Percentiles rank a stretch among this genome's conserved stretches.
Conservation (phyloP, 1,140 invertebrate species). For the Ceratina australensis region DNA sequence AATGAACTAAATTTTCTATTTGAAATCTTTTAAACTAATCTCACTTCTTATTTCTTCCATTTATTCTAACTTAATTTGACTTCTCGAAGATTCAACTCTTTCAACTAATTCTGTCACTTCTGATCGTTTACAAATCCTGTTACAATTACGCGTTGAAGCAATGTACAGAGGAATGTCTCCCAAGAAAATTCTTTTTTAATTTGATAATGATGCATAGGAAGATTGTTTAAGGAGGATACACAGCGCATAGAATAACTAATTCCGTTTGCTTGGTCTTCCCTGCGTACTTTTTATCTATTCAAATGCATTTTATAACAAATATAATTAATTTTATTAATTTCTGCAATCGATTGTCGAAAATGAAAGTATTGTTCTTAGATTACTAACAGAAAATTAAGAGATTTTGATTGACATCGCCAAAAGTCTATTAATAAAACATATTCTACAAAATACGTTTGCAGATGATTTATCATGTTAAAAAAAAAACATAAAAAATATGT, state of each 20-base stretch:
- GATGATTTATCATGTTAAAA: background rate
- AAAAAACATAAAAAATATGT: background rate
- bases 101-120: background rate
- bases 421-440: background rate
- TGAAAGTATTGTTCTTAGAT: background rate
- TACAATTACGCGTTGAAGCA: constrained; percentile 31
- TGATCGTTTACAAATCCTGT: constrained; percentile 19
- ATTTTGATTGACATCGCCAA: background rate
- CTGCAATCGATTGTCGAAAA: background rate
- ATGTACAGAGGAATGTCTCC: constrained; percentile 45
- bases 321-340: background rate
- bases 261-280: background rate
- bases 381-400: background rate
- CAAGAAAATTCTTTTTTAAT: constrained; percentile 33
- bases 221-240: constrained; percentile 36
- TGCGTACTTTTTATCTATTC: background rate
- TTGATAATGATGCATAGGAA: constrained; percentile 37
- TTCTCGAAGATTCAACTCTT: too few species aligned
- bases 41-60: too few species aligned
- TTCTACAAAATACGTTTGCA: background rate
- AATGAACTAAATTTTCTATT: too few species aligned
- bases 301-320: background rate
- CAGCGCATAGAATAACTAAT: background rate
- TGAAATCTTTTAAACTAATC: too few species aligned
- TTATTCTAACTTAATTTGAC: too few species aligned